Evolutionary conservation across 2,888 invertebrate genomes (phyloP).

Genomic region (Trissoscelio sp.): DNA sequence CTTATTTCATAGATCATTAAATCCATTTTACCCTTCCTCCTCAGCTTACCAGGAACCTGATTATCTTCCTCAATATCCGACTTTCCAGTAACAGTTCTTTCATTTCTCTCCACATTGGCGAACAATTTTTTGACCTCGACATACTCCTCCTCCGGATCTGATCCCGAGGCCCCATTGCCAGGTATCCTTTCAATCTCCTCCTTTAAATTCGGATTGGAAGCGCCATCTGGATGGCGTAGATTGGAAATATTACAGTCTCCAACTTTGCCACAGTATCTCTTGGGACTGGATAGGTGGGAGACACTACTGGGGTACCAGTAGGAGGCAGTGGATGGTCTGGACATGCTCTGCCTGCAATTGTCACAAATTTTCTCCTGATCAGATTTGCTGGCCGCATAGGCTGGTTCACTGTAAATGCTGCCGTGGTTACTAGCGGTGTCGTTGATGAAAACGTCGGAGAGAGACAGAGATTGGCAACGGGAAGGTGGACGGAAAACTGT

Average conservation of each 20-base stretch:
- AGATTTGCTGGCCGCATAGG: constrained; percentile 85
- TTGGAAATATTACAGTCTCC: constrained; percentile 87
- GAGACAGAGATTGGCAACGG: constrained; percentile 88
- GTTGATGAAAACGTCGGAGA: constrained; percentile 88
- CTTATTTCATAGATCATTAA: too few relatives aligned
- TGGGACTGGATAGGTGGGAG: constrained; percentile 85
- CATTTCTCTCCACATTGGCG: constrained; percentile 78
- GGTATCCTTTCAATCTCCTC: constrained; percentile 87
- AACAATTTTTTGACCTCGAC: constrained; percentile 83
- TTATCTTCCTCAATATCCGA: constrained; percentile 82
- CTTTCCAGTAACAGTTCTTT: constrained; percentile 82
- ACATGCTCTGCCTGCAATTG: constrained; percentile 89
- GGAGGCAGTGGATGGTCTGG: constrained; percentile 87
- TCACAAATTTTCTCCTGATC: constrained; percentile 90
- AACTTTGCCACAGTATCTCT: constrained; percentile 87
- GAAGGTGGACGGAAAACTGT: constrained; percentile 84
- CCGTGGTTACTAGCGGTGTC: constrained; percentile 89
- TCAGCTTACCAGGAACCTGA: constrained; percentile 78
- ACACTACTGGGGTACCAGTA: constrained; percentile 86
- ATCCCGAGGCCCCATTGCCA: constrained; percentile 87
- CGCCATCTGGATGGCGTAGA: constrained; percentile 94
- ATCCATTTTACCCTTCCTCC: too few relatives aligned
- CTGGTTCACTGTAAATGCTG: constrained; percentile 94
- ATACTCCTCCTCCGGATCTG: constrained; percentile 85
- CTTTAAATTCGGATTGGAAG: constrained; percentile 95